Evolutionary conservation across 2,797 vertebrate genomes (phyloP), one percentile per base, ranked within the genome.

Genomic region (Liparis tanakae): DNA sequence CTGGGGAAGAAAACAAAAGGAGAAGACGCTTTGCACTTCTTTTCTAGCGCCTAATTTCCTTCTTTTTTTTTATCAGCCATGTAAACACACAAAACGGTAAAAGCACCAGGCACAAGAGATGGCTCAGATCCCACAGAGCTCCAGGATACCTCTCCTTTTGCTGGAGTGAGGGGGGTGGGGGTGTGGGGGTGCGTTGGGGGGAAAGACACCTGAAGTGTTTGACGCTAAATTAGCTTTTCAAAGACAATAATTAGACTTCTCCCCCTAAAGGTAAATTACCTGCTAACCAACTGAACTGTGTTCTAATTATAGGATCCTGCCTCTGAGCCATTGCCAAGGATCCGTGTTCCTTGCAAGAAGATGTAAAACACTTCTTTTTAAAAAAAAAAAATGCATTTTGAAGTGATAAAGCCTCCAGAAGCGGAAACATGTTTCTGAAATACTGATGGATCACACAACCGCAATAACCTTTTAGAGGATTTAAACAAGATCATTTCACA

Each of bases 241-340:
- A 93, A 94, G 91, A 93, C 94, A 95, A 95, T 95, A 95, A 95
- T 95, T 95, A 95, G 94, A 94, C 93, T 94, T 94, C 85, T 89
- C 81, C 85, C 90, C 94, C 94, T 94, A 82, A 93, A 94, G 94
- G 93, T 95, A 95, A 94, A 95, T 95, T 94, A 95, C 94, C 94
- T 95, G 94, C 94, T 94, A 93, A 92, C 91, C 93, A 93, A 94
- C 92, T 95, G 93, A 95, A 93, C 93, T 92, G 91, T 92, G 85
- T 93, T 95, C 93, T 95, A 95, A 95, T 95, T 95, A 95, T 94
- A 95, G 92, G 82, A 80, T 88, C 89, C 77, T 91, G 92, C 92
- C 94, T 92, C 82, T 51, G 83, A 93, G 93, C 93, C 83, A 92
- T 90, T 82, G 80, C 89, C 81, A 78, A 84, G 80, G 90, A 91